Evolutionary conservation across 2,888 invertebrate species (phyloP).

Genomic region (Nemoura dubitans): DNA sequence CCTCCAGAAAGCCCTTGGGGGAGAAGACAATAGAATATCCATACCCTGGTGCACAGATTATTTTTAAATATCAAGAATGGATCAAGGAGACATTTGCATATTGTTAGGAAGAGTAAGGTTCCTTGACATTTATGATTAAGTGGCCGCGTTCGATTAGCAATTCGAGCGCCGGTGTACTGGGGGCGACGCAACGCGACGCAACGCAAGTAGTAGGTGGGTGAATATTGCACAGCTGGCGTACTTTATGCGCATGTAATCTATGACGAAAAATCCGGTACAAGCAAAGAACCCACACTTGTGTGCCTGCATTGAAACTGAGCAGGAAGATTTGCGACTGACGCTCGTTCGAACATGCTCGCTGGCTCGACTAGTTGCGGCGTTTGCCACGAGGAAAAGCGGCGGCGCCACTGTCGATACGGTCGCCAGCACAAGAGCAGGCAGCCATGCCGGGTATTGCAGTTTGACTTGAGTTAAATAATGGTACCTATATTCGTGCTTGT

Average conservation of each 20-base stretch:
- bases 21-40: slow-evolving; percentile 33
- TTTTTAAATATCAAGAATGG: slow-evolving; percentile 38
- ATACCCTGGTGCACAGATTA: slow-evolving; percentile 37
- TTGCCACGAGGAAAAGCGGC: background rate
- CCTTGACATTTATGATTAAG: slow-evolving; percentile 40
- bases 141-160: slow-evolving; percentile 17
- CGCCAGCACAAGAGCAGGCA: too few species aligned
- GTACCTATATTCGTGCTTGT: background rate
- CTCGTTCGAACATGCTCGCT: too few species aligned
- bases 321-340: background rate
- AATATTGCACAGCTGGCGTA: background rate
- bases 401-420: background rate
- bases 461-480: background rate
- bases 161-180: background rate
- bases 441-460: background rate
- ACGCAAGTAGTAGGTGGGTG: background rate
- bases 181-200: background rate
- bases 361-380: too few species aligned
- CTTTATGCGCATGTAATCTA: background rate
- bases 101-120: slow-evolving; percentile 23
- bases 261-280: slow-evolving; percentile 4
- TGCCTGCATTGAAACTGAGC: background rate
- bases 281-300: slow-evolving; percentile 12
- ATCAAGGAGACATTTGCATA: slow-evolving; percentile 40
- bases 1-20: slow-evolving; percentile 19